A percentile compares a stretch with the other conserved stretches of the same genome.
phyloP scores from a whole-genome alignment of 2,888 invertebrate genomes.

The Cepaea hortensis region DNA sequence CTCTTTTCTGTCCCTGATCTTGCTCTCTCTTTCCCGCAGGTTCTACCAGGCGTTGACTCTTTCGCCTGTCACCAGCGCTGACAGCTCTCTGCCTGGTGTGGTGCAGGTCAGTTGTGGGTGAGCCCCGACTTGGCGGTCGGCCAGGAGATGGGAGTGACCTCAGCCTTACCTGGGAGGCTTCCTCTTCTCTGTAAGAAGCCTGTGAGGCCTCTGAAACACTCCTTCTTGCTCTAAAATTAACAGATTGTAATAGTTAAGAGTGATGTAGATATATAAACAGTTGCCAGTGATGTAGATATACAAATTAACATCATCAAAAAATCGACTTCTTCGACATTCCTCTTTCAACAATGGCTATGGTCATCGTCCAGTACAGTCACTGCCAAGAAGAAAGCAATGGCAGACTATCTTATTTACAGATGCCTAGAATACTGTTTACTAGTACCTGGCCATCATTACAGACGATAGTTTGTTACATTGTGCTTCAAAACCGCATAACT shows the following conservation, averaged over 20 bases:
- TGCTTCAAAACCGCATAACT: no score
- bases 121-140: slow-evolving; percentile 52
- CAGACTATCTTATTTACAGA: no score
- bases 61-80: slow-evolving; percentile 23
- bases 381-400: no score
- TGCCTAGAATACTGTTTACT: no score
- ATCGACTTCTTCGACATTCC: no score
- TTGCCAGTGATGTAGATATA: no score
- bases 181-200: slow-evolving; percentile 11
- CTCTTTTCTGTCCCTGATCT: slow-evolving; percentile 8
- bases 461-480: no score
- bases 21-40: slow-evolving; percentile 6
- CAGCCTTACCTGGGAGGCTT: background rate
- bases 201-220: background rate
- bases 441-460: no score
- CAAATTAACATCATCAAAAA: no score
- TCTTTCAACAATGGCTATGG: no score
- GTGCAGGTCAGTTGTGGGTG: slow-evolving; percentile 50
- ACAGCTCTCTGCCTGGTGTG: slow-evolving; percentile 46
- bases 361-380: no score
- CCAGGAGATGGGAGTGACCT: slow-evolving; percentile 47
- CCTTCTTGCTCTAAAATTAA: slow-evolving; percentile 2
- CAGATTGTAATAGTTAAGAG: background rate
- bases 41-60: background rate
- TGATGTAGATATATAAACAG: no score